Evolutionary conservation across 1,140 invertebrate species (phyloP), one percentile per base, ranked within the genome.

Genomic region (Leptinotarsa undecemlineata): DNA sequence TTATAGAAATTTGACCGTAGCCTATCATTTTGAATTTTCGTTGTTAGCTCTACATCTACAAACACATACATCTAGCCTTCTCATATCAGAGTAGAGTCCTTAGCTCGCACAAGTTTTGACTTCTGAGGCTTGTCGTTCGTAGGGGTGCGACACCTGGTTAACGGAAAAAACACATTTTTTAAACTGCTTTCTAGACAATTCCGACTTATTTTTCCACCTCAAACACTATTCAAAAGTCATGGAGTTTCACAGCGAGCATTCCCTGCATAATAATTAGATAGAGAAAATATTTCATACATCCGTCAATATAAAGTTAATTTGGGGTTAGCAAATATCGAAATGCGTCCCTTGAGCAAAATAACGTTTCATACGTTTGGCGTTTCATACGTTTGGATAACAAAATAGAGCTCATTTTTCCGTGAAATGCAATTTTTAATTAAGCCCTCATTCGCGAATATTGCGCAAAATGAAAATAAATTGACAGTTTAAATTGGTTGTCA

Each of bases 391-490:
- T n/a, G 51, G 1, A 57, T 57, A 14, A 57, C 51, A n/a, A 57
- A 17, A 57, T 57, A n/a, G n/a, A 57, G 15, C 51, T 57, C n/a
- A 57, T 57, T 57, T 57, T 57, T n/a, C 15, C 15, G 1, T 17
- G 51, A 57, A 57, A 57, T 57, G n/a, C 51, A 57, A 14, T 57
- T 57, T 57, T 57, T 57, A n/a, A 57, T 57, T n/a, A n/a, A 57
- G 51, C 51, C n/a, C 51, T n/a, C 15, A n/a, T 57, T 57, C 51
- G 51, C n/a, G 3, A 17, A 57, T n/a, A 57, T 57, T 14, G 11
- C 15, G 51, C 14, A 57, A 57, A 57, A 57, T n/a, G 15, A 57
- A 57, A 57, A 57, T 57, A 57, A 57, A 57, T 57, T 57, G 15
- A 4, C 13, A 57, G 17, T n/a, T 57, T 57, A n/a, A 57, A 17